phyloP scores from a whole-genome alignment of 2,888 invertebrate genomes.

The Rhodophaea formosa region DNA sequence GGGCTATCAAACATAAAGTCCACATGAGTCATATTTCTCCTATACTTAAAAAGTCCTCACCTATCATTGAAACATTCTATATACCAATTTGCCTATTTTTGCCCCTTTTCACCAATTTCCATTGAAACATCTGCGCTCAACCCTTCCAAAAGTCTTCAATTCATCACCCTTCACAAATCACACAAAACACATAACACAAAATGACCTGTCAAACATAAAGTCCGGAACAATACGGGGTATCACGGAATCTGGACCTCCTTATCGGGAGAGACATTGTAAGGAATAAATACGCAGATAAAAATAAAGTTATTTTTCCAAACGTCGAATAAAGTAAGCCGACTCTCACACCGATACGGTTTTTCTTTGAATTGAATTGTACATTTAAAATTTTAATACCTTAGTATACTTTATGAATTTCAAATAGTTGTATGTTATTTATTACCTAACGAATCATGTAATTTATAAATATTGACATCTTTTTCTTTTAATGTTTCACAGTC shows the following conservation, averaged over 20 bases:
- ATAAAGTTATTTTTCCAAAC: slow-evolving; percentile 72
- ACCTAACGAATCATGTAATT: no score
- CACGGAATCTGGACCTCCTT: slow-evolving; percentile 52
- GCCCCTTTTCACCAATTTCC: not conserved
- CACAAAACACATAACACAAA: slow-evolving; percentile 36
- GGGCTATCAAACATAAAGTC: slow-evolving; percentile 50
- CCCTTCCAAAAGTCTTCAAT: slow-evolving; percentile 2
- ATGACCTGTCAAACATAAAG: slow-evolving; percentile 52
- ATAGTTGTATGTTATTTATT: no score
- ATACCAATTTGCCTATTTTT: slow-evolving; percentile 34
- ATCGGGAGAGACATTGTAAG: slow-evolving; percentile 56
- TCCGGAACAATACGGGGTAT: slow-evolving; percentile 51
- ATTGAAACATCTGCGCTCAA: slow-evolving; percentile 9
- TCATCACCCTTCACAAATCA: slow-evolving; percentile 33
- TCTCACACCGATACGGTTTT: slow-evolving; percentile 48
- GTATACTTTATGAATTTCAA: no score
- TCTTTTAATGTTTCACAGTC: no score
- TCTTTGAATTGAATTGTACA: no score
- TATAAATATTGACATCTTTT: no score
- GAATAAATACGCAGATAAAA: slow-evolving; percentile 74
- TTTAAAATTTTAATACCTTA: no score
- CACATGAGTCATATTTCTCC: slow-evolving; percentile 60
- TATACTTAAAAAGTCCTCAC: no score
- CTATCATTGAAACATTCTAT: no score
- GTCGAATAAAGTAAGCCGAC: slow-evolving; percentile 49